phyloP scores from a whole-genome alignment of 2,797 vertebrate genomes.

The Chelonia mydas region DNA sequence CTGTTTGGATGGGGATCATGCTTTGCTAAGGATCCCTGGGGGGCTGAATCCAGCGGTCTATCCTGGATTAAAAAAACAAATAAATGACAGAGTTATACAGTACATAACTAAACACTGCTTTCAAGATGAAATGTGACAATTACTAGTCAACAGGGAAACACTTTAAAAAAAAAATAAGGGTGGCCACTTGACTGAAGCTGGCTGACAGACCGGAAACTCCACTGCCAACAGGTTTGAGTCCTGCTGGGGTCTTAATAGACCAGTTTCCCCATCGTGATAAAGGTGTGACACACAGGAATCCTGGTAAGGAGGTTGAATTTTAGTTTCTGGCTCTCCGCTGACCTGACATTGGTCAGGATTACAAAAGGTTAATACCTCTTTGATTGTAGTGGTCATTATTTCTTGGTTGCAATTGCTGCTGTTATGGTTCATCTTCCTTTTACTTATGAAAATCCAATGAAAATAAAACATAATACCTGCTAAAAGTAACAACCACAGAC shows the following conservation, averaged over 20 bases:
- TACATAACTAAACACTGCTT: conserved; percentile 52
- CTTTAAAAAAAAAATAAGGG: neutral
- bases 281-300: conserved; percentile 37
- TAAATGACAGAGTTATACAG: conserved; percentile 56
- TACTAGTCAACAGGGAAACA: conserved; percentile 30
- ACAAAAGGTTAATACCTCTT: neutral
- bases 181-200: neutral
- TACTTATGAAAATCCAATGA: neutral
- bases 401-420: conserved; percentile 27
- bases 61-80: conserved; percentile 57
- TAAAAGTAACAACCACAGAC: accelerated
- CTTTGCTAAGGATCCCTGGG: conserved; percentile 55
- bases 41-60: conserved; percentile 53
- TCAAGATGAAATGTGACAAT: conserved; percentile 47
- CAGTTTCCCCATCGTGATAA: neutral
- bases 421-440: neutral
- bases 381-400: conserved; percentile 5
- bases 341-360: conserved; percentile 11
- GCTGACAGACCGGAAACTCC: neutral
- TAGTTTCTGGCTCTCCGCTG: neutral
- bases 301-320: conserved; percentile 5
- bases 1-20: conserved; percentile 64
- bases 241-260: neutral
- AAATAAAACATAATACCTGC: neutral
- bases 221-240: neutral